Evolutionary conservation across 92 coral and sea anemone species (phyloP).

Genomic region (Blastomussa wellsi): DNA sequence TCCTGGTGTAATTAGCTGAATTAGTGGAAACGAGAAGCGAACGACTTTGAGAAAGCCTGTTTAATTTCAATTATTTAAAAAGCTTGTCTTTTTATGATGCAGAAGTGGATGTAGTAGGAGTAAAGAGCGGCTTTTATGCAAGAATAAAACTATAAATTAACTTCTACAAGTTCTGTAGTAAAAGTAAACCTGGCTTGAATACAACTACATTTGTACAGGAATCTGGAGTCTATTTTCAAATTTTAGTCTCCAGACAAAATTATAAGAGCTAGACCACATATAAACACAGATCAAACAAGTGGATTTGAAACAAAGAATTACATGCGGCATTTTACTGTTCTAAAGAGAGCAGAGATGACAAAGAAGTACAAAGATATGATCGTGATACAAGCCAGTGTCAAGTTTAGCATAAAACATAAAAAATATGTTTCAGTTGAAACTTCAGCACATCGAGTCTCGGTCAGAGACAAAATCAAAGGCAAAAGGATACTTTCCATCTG

Average conservation of each 20-base stretch:
- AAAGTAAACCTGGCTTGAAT: neutral
- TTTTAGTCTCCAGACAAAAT: too few species aligned
- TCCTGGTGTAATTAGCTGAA: too few species aligned
- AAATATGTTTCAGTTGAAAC: neutral
- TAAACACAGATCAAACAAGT: neutral
- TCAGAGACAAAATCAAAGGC: neutral
- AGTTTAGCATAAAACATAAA: neutral
- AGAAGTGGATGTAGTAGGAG: too few species aligned
- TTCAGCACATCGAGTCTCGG: neutral
- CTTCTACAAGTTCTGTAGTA: neutral
- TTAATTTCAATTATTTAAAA: too few species aligned
- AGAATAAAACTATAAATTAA: too few species aligned
- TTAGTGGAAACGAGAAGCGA: too few species aligned
- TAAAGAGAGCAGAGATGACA: neutral
- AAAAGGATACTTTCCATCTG: constrained; percentile 99
- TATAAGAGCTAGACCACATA: too few species aligned
- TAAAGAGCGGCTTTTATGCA: too few species aligned
- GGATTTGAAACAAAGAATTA: neutral
- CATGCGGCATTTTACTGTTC: neutral
- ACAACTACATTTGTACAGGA: neutral
- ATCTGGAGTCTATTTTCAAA: neutral
- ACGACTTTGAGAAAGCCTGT: too few species aligned
- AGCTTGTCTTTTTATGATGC: too few species aligned
- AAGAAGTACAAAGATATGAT: neutral
- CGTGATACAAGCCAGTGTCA: neutral